Evolutionary conservation across 2,888 invertebrate genomes (phyloP).

Genomic region (Cheilosia vulpina): DNA sequence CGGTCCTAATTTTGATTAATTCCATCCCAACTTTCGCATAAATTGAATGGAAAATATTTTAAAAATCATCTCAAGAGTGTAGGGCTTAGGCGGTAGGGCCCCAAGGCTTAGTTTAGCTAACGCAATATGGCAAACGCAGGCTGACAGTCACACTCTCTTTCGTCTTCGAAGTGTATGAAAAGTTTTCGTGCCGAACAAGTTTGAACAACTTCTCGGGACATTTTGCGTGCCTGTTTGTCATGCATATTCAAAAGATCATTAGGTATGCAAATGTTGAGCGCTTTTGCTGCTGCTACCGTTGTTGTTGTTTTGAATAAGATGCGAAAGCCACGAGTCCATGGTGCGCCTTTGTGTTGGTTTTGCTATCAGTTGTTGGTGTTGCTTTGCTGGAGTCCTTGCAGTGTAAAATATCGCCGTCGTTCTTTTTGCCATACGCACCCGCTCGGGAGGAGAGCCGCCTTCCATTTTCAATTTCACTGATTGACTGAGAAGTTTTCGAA

Average conservation of each 20-base stretch:
- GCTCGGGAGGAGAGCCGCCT: not conserved
- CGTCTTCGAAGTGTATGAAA: constrained; percentile 14
- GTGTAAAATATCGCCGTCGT: not conserved
- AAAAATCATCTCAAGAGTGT: constrained; percentile 55
- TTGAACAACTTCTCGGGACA: constrained; percentile 59
- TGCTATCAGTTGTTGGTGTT: not conserved
- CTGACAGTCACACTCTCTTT: not conserved
- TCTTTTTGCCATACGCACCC: not conserved
- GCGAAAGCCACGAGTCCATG: constrained; percentile 31
- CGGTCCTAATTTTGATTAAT: constrained; percentile 52
- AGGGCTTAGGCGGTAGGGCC: constrained; percentile 27
- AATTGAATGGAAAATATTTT: constrained; percentile 34
- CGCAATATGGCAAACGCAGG: constrained; percentile 38
- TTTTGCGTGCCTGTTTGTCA: constrained; percentile 63
- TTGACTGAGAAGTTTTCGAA: constrained; percentile 32
- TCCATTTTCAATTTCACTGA: constrained; percentile 7
- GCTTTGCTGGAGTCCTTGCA: not conserved
- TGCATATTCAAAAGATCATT: constrained; percentile 76
- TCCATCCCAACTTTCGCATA: constrained; percentile 50
- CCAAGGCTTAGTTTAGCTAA: constrained; percentile 44
- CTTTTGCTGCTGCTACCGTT: constrained; percentile 23
- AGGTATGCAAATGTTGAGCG: constrained; percentile 68
- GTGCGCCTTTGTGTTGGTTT: constrained; percentile 5
- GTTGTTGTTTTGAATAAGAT: constrained; percentile 55
- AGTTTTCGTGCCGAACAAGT: constrained; percentile 38